phyloP scores from a whole-genome alignment of 2,888 invertebrate species.

The Mechanitis mazaeus region DNA sequence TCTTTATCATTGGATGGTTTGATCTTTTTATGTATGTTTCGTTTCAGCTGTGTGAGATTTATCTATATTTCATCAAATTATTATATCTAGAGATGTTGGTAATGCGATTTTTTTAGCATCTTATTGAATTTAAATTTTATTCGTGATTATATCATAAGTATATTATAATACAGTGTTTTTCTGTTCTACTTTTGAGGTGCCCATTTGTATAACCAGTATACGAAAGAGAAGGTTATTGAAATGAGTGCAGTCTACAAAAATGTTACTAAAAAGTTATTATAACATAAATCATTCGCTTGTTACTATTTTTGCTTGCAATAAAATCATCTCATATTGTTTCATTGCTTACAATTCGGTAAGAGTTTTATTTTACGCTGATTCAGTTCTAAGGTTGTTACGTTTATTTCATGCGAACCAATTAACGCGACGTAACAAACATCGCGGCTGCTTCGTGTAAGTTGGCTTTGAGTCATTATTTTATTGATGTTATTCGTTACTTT shows the following conservation, averaged over 20 bases:
- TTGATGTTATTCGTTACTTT: constrained; percentile 48
- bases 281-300: constrained; percentile 37
- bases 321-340: constrained; percentile 38
- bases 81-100: no score
- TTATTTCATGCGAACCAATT: constrained; percentile 69
- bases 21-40: no score
- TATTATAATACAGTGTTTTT: no score
- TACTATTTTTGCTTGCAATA: constrained; percentile 41
- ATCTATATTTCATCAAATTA: no score
- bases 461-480: constrained; percentile 47
- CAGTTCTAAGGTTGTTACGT: constrained; percentile 67
- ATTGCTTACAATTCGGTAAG: constrained; percentile 54
- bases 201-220: no score
- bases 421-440: constrained; percentile 57
- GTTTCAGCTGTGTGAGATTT: no score
- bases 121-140: no score
- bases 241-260: not conserved
- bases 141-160: no score
- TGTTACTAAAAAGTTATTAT: constrained; percentile 12
- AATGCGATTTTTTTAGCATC: no score
- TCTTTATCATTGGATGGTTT: no score
- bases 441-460: constrained; percentile 73
- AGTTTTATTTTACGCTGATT: constrained; percentile 56
- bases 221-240: no score
- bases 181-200: no score